These are phyloP conservation scores for Zeugodacus cucurbitae DNA, from an alignment of 1,140 invertebrate species.

Conservation along the genomic window DNA sequence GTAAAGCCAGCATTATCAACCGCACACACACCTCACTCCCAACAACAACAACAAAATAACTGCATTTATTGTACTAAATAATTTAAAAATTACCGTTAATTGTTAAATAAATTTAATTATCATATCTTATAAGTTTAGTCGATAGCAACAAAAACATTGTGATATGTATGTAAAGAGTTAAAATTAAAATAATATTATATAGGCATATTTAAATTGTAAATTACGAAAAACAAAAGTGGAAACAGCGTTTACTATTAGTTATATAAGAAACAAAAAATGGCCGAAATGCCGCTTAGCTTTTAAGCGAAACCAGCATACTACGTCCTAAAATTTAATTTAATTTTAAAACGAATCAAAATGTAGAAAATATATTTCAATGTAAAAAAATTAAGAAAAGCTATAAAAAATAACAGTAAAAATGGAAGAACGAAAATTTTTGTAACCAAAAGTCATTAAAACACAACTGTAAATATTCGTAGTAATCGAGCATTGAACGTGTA, in stretches of 20 bases:
- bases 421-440: neutral
- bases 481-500: neutral
- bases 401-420: neutral
- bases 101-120: neutral
- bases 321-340: slow-evolving; percentile 29
- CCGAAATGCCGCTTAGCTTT: neutral
- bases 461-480: slow-evolving; percentile 3
- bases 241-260: slow-evolving; percentile 4
- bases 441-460: slow-evolving; percentile 28
- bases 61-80: slow-evolving; percentile 1
- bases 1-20: neutral
- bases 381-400: neutral
- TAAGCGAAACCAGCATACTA: slow-evolving; percentile 15
- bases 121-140: neutral
- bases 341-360: neutral
- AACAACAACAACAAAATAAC: neutral
- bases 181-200: slow-evolving; percentile 9
- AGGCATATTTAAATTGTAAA: neutral
- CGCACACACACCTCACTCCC: neutral
- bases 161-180: slow-evolving; percentile 18
- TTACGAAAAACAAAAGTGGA: neutral
- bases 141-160: neutral
- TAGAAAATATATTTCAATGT: neutral
- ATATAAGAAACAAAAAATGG: neutral
- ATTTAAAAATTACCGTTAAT: neutral